These are phyloP conservation scores for Bilobella aurantiaca DNA, from an alignment of 1,140 invertebrate species.

Conservation along the genomic window DNA sequence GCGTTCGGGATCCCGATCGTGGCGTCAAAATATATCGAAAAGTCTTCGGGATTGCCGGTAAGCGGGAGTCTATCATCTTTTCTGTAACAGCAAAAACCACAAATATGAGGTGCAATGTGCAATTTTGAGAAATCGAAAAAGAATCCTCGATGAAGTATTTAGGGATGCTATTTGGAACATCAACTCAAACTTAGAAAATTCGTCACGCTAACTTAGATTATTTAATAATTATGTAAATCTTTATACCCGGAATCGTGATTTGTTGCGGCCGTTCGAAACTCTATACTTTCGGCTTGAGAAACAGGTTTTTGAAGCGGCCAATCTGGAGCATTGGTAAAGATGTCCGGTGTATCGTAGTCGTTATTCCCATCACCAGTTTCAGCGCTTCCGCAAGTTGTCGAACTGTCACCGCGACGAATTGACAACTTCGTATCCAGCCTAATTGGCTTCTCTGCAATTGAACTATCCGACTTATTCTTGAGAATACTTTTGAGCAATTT, in stretches of 20 bases:
- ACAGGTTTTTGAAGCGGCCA: constrained; percentile 20
- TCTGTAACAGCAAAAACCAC: not conserved
- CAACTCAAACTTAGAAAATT: too few relatives aligned
- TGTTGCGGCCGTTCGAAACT: constrained; percentile 27
- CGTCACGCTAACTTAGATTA: too few relatives aligned
- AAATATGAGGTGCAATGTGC: not conserved
- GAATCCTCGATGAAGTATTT: too few relatives aligned
- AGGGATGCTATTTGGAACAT: too few relatives aligned
- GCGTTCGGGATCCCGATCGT: constrained; percentile 25
- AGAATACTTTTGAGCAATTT: constrained; percentile 34
- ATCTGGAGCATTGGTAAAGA: constrained; percentile 13
- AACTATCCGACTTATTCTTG: constrained; percentile 34
- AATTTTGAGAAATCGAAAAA: too few relatives aligned
- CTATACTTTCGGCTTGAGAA: constrained; percentile 21
- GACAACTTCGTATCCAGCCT: constrained; percentile 21
- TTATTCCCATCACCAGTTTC: constrained; percentile 21
- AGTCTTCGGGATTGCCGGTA: constrained; percentile 28
- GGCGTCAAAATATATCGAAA: constrained; percentile 33
- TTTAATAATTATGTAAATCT: too few relatives aligned
- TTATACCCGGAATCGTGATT: constrained; percentile 20
- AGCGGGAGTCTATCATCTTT: not conserved
- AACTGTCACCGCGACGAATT: not conserved
- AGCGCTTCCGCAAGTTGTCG: constrained; percentile 3
- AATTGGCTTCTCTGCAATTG: constrained; percentile 28
- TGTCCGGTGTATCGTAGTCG: constrained; percentile 25